Percentiles rank a stretch among this genome's conserved stretches.
These are phyloP conservation scores for Vimba vimba DNA, from an alignment of 2,113 vertebrate genomes.

Conservation along the genomic window DNA sequence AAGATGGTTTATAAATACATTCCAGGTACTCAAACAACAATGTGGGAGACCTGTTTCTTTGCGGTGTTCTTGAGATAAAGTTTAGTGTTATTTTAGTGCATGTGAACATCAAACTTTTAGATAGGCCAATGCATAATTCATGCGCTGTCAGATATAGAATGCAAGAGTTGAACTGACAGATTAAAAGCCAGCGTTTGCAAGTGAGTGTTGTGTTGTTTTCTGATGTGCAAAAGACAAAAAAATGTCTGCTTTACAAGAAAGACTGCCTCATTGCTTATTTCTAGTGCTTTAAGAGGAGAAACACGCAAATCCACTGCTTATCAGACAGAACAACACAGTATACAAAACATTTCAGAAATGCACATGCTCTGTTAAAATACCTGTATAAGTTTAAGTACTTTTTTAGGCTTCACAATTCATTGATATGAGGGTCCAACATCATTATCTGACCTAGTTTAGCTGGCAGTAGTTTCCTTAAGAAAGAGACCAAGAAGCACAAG, in stretches of 20 bases:
- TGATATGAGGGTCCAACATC: not conserved
- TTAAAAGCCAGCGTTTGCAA: conserved; percentile 2
- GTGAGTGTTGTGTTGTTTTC: conserved; percentile 2
- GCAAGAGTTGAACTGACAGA: conserved; percentile 8
- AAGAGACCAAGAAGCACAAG: not conserved
- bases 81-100: conserved; percentile 10
- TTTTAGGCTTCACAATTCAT: not conserved
- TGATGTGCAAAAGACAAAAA: conserved; percentile 15
- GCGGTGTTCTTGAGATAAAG: conserved; percentile 14
- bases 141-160: conserved; percentile 14
- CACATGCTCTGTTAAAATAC: not conserved
- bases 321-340: not conserved
- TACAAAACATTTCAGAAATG: not conserved
- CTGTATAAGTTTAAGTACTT: not conserved
- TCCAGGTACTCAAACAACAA: not conserved
- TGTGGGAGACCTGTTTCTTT: conserved; percentile 5
- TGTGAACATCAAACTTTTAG: conserved; percentile 10
- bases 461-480: no score
- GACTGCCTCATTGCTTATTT: not conserved
- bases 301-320: not conserved
- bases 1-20: conserved; percentile 7
- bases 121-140: conserved; percentile 37
- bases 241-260: conserved; percentile 5
- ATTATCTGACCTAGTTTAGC: not conserved
- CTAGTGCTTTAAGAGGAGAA: not conserved